These are phyloP conservation scores for Ibidorhyncha struthersii DNA, from an alignment of 2,113 vertebrate genomes.

Conservation along the genomic window DNA sequence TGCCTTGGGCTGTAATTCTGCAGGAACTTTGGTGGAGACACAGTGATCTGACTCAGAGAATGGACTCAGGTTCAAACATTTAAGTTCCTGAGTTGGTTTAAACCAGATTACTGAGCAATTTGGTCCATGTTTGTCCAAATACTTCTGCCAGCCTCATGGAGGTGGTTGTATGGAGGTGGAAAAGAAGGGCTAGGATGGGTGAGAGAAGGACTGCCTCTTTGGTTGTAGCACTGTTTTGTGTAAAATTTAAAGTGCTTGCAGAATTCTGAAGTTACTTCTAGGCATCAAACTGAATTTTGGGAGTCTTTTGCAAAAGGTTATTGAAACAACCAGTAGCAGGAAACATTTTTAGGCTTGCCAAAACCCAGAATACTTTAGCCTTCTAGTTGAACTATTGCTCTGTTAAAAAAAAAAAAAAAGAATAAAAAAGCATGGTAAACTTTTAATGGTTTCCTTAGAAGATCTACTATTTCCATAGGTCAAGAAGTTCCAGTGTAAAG, in stretches of 20 bases:
- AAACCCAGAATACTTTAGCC: not conserved
- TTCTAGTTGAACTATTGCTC: not conserved
- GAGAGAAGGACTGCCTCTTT: not conserved
- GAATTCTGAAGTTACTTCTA: not conserved
- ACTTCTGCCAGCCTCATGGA: not conserved
- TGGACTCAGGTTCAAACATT: not conserved
- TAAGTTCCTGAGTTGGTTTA: not conserved
- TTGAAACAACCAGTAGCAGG: not conserved
- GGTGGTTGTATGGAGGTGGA: not conserved
- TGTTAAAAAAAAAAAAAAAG: not conserved
- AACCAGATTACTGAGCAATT: not conserved
- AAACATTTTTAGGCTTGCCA: not conserved
- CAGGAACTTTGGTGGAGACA: not conserved
- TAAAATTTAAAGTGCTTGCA: not conserved
- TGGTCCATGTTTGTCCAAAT: not conserved
- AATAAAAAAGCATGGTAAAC: fast-evolving
- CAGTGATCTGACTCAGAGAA: not conserved
- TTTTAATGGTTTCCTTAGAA: not conserved
- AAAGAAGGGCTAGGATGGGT: not conserved
- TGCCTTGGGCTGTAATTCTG: not conserved
- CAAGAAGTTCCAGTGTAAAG: not conserved
- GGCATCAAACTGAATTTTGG: not conserved
- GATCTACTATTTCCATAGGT: not conserved
- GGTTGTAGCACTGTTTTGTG: not conserved
- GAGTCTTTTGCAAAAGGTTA: not conserved